Evolutionary conservation across 2,113 vertebrate species (phyloP).

Genomic region (Tetrax tetrax): DNA sequence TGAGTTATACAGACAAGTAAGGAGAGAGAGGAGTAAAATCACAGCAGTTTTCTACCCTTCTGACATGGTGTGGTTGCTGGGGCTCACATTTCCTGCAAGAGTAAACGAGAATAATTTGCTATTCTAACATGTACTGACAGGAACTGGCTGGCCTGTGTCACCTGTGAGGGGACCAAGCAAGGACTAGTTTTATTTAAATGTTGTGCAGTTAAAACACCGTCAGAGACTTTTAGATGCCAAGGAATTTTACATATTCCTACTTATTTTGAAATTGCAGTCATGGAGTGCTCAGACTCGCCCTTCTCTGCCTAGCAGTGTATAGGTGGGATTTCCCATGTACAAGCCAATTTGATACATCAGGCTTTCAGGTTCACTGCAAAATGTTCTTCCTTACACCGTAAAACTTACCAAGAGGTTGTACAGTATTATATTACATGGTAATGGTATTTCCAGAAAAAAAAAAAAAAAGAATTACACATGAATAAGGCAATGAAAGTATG

Average conservation of each 20-base stretch:
- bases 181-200: neutral
- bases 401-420: conserved; percentile 41
- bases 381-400: conserved; percentile 5
- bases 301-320: neutral
- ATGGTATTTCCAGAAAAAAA: conserved; percentile 77
- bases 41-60: neutral
- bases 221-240: neutral
- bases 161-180: neutral
- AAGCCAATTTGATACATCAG: neutral
- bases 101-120: neutral
- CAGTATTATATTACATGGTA: conserved; percentile 70
- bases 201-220: neutral
- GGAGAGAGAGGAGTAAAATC: neutral
- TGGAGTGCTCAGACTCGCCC: conserved; percentile 14
- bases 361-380: conserved; percentile 28
- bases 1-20: neutral
- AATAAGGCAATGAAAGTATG: conserved; percentile 77
- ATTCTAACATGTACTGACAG: neutral
- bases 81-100: neutral
- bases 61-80: neutral
- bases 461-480: conserved; percentile 70
- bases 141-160: conserved; percentile 6
- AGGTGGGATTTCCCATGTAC: conserved; percentile 38
- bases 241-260: conserved; percentile 12
- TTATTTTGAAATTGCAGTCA: conserved; percentile 7